Conservation (phyloP, 2,113 vertebrate species). For the Alethe castanea region DNA sequence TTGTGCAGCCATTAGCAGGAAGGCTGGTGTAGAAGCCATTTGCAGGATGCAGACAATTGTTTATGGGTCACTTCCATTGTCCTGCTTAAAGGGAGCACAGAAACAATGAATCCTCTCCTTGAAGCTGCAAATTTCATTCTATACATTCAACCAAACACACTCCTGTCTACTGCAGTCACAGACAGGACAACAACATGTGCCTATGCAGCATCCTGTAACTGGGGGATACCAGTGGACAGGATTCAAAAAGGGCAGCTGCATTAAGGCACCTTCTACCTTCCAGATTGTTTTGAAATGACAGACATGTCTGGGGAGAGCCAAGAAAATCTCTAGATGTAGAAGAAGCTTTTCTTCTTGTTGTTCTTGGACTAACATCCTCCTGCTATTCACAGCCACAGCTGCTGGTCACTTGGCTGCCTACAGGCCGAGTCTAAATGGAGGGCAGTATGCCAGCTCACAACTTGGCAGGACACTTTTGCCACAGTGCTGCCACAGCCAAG, state of each 20-base stretch:
- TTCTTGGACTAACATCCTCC: slow-evolving; percentile 47
- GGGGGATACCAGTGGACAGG: not conserved
- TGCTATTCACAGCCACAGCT: slow-evolving; percentile 62
- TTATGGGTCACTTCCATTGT: not conserved
- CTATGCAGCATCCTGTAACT: not conserved
- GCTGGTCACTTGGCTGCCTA: slow-evolving; percentile 73
- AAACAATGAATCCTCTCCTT: not conserved
- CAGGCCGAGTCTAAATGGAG: slow-evolving; percentile 60
- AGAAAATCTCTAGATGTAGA: not conserved
- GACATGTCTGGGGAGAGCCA: not conserved
- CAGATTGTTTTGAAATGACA: not conserved
- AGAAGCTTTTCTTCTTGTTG: slow-evolving; percentile 13
- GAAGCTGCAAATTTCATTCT: not conserved
- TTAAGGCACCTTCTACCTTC: not conserved
- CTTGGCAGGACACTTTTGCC: slow-evolving; percentile 48
- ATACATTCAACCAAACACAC: not conserved
- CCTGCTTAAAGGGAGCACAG: not conserved
- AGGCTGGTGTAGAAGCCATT: not conserved
- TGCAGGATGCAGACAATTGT: not conserved
- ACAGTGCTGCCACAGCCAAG: slow-evolving; percentile 52
- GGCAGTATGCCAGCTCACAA: slow-evolving; percentile 54
- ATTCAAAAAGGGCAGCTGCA: not conserved
- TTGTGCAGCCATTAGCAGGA: not conserved
- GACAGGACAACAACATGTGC: not conserved
- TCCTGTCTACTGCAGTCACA: not conserved